Percentiles rank a stretch among this genome's conserved stretches.
phyloP scores from a whole-genome alignment of 2,888 invertebrate species.

The Tinea trinotella region DNA sequence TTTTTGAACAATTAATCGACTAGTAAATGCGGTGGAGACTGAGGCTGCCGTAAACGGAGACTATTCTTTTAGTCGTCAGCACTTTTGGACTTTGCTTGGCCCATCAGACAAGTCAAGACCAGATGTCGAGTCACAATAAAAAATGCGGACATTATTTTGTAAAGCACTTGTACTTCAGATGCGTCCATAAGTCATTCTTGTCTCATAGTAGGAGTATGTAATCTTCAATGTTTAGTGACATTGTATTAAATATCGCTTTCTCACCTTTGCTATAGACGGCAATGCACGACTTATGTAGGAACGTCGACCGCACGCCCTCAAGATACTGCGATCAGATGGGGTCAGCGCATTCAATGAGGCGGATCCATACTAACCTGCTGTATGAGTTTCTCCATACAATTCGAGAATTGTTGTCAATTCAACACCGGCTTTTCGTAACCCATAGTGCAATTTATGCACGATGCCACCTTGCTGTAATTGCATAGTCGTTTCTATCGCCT shows the following conservation, averaged over 20 bases:
- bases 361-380: slow-evolving; percentile 66
- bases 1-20: too few species aligned
- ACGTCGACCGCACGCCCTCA: slow-evolving; percentile 27
- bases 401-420: slow-evolving; percentile 11
- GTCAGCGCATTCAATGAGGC: slow-evolving; percentile 71
- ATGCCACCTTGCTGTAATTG: background rate
- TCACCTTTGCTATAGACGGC: slow-evolving; percentile 14
- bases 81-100: too few species aligned
- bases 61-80: too few species aligned
- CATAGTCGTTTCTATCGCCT: background rate
- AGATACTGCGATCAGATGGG: slow-evolving; percentile 56
- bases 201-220: background rate
- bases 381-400: slow-evolving; percentile 64
- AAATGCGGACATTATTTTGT: too few species aligned
- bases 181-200: background rate
- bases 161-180: too few species aligned
- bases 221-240: slow-evolving; percentile 3
- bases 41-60: too few species aligned
- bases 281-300: slow-evolving; percentile 37
- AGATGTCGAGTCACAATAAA: too few species aligned
- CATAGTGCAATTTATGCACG: background rate
- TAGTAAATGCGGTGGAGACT: too few species aligned
- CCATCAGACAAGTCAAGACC: too few species aligned
- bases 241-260: slow-evolving; percentile 12
- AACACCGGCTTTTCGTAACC: slow-evolving; percentile 12